Evolutionary conservation across 1,140 invertebrate genomes (phyloP).

Genomic region (Caenorhabditis brenneri): DNA sequence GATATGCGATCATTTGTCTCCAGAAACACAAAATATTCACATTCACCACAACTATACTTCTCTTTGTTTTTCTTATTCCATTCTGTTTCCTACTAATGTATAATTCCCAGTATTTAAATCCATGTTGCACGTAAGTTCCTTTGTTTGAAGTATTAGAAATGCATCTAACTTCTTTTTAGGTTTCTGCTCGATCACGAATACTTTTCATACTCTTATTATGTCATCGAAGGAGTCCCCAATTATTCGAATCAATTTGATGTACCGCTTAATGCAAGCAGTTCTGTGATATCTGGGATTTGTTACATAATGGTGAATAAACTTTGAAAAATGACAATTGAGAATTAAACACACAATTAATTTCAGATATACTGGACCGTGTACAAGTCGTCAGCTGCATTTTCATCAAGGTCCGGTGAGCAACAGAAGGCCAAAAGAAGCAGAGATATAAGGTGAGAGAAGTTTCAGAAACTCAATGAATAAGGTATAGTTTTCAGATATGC

Average conservation of each 20-base stretch:
- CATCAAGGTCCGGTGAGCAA: not conserved
- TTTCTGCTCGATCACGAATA: constrained; percentile 6
- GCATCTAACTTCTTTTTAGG: not conserved
- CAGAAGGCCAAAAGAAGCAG: not conserved
- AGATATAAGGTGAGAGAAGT: not conserved
- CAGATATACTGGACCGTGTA: not conserved
- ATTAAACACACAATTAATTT: not conserved
- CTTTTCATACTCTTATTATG: not conserved
- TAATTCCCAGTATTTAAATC: not conserved
- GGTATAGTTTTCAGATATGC: not conserved
- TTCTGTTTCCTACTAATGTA: not conserved
- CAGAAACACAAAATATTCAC: not conserved
- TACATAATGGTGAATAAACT: not conserved
- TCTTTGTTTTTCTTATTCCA: not conserved
- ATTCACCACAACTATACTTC: not conserved
- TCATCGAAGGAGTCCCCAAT: not conserved
- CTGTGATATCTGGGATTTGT: not conserved
- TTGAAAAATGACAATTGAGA: not conserved
- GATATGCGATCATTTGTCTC: not conserved
- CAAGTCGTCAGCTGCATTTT: not conserved
- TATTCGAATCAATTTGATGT: not conserved
- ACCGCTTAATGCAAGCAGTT: not conserved
- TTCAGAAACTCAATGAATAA: not conserved
- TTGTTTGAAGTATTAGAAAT: no score
- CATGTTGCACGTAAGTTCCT: not conserved